Base-by-base conservation (phyloP, 2,113 vertebrate genomes). In the Chaetodon trifascialis region DNA sequence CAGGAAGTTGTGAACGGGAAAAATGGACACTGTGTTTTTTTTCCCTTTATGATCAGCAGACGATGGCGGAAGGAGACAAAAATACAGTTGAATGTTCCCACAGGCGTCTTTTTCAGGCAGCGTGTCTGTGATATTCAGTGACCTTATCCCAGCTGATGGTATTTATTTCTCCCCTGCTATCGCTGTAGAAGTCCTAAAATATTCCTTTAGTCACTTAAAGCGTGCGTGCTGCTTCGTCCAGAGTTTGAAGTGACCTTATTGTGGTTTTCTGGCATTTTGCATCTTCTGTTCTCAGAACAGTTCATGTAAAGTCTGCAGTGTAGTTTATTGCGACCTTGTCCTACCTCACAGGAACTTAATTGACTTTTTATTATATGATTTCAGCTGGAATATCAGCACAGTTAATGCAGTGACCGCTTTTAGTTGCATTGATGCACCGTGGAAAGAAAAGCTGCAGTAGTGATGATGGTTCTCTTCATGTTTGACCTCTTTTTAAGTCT, bases 131-230 rank as follows among this genome's bases (percentile, higher is more conserved):
- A 62, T 80, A 19, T 86, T 74, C 62, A 60, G 76, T 89, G 86
- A 90, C 89, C 86, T 90, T 89, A 79, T 88, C 88, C 88, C 74
- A 52, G 59, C 54, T 84, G 82, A 9, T 60, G 82, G 44, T 88
- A 82, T 92, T 91, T 89, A 88, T 89, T 85, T 86, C 89, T 80
- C 62, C 46, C 0, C 56, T 76, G 10, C 78, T 66, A 52, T 85
- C 66, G 12, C 71, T 59, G 84, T 63, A 70, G 81, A 54, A 83
- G 59, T 68, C 84, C 72, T 65, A 56, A 89, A 83, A 89, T 88
- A 90, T 62, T 85, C 79, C 68, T 71, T 71, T 70, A 62, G 71
- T 74, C 65, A 72, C 73, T 83, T 23, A 47, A 55, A 73, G 58
- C 56, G 71, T 58, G 71, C 47, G 49, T 58, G 63, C 62, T 68